A percentile compares a stretch with the other conserved stretches of the same genome.
Evolutionary conservation across 2,888 invertebrate species (phyloP).

Genomic region (Ochropleura plecta): DNA sequence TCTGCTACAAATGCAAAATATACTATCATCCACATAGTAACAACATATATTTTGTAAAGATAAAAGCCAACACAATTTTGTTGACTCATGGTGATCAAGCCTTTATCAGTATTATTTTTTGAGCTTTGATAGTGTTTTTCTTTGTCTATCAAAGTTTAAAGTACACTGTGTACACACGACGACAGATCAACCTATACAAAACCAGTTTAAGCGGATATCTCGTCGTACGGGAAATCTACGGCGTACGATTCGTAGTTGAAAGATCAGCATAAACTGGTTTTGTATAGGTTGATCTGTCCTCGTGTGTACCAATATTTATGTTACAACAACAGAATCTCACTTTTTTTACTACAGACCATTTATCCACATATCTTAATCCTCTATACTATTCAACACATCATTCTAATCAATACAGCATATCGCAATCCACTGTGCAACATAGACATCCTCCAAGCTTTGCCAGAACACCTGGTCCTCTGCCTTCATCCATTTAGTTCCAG

Average conservation of each 20-base stretch:
- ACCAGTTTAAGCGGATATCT: no score
- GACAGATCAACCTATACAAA: no score
- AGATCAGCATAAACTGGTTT: no score
- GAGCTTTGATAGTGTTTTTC: neutral
- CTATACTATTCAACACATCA: neutral
- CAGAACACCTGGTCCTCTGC: neutral
- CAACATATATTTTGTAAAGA: neutral
- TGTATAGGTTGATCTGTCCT: no score
- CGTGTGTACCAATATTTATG: neutral
- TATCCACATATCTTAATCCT: neutral
- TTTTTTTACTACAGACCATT: no score
- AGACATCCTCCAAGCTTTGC: neutral
- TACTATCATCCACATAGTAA: neutral
- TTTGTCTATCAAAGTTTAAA: neutral
- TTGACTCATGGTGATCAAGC: conserved; percentile 22
- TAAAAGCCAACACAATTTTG: neutral
- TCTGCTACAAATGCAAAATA: neutral
- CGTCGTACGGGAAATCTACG: no score
- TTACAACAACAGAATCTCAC: neutral
- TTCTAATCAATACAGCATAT: neutral
- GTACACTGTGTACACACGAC: no score
- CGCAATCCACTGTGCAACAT: neutral
- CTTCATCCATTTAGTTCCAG: neutral
- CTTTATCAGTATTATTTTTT: conserved; percentile 1
- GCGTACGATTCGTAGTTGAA: no score